Evolutionary conservation across 2,888 invertebrate genomes (phyloP).

Genomic region (Calameuta pallipes): DNA sequence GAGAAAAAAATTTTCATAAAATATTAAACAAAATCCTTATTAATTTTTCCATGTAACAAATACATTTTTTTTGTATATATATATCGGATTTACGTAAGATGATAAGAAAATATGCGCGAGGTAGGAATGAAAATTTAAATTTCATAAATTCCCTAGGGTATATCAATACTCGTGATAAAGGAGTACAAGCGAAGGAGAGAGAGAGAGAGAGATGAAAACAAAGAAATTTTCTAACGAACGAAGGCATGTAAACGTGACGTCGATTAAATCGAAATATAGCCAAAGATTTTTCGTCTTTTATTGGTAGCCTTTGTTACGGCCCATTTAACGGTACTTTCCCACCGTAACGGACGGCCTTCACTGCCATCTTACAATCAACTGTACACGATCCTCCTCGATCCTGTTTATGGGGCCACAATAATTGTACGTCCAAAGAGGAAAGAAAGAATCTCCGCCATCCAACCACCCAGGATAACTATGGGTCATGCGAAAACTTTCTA

Average conservation of each 20-base stretch:
- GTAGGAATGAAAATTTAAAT: conserved; percentile 1
- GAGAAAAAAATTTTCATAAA: too few relatives aligned
- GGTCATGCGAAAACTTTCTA: too few relatives aligned
- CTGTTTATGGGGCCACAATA: too few relatives aligned
- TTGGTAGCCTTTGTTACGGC: conserved; percentile 14
- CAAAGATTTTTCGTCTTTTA: conserved; percentile 7
- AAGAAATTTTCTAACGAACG: background rate
- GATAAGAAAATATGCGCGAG: conserved; percentile 4
- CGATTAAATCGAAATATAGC: conserved; percentile 1
- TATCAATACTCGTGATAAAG: background rate
- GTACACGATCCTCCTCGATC: too few relatives aligned
- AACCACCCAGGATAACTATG: too few relatives aligned
- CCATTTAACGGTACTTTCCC: conserved; percentile 31
- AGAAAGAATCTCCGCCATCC: too few relatives aligned
- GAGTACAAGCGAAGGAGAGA: background rate
- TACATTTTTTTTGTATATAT: background rate
- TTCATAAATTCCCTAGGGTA: too few relatives aligned
- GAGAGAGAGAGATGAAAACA: background rate
- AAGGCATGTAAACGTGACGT: conserved; percentile 11
- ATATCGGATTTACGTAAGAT: background rate
- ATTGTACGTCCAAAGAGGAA: too few relatives aligned
- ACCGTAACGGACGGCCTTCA: conserved; percentile 12
- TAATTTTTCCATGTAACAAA: background rate
- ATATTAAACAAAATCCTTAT: too few relatives aligned
- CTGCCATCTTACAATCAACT: too few relatives aligned